These are phyloP conservation scores for Flabesymbios commensalis DNA, from an alignment of 2,888 invertebrate species.

Conservation along the genomic window DNA sequence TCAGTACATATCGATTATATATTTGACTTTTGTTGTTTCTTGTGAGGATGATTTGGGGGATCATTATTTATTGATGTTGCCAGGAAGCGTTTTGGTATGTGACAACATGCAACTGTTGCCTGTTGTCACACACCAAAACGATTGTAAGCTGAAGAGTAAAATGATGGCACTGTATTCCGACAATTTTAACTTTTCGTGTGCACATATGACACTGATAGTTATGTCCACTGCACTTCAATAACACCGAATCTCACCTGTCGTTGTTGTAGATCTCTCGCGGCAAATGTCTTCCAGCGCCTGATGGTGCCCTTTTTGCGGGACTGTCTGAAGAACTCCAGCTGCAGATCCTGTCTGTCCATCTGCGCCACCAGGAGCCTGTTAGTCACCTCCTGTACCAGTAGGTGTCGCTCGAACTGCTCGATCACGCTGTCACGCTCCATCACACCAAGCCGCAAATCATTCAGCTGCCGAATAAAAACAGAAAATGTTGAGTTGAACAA, in stretches of 20 bases:
- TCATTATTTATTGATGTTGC: no score
- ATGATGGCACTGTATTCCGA: no score
- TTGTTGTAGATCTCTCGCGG: slow-evolving; percentile 42
- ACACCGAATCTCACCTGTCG: not conserved
- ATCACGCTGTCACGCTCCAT: slow-evolving; percentile 55
- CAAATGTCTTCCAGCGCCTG: slow-evolving; percentile 53
- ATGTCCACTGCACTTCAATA: no score
- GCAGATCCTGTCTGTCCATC: slow-evolving; percentile 49
- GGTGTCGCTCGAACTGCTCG: slow-evolving; percentile 55
- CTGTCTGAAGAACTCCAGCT: slow-evolving; percentile 49
- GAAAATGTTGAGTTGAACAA: not conserved
- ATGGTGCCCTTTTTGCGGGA: slow-evolving; percentile 39
- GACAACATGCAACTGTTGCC: no score
- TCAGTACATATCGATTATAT: no score
- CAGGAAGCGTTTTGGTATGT: no score
- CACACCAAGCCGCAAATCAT: slow-evolving; percentile 51
- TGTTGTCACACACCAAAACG: no score
- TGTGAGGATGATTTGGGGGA: no score
- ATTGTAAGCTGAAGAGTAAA: no score
- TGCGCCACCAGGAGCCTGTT: slow-evolving; percentile 55
- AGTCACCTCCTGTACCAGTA: slow-evolving; percentile 56
- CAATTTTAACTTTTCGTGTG: no score
- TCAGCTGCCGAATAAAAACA: slow-evolving; percentile 41
- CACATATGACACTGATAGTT: no score
- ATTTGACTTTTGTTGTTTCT: no score